Evolutionary conservation across 2,888 invertebrate genomes (phyloP).

Genomic region (Terebella lapidaria): DNA sequence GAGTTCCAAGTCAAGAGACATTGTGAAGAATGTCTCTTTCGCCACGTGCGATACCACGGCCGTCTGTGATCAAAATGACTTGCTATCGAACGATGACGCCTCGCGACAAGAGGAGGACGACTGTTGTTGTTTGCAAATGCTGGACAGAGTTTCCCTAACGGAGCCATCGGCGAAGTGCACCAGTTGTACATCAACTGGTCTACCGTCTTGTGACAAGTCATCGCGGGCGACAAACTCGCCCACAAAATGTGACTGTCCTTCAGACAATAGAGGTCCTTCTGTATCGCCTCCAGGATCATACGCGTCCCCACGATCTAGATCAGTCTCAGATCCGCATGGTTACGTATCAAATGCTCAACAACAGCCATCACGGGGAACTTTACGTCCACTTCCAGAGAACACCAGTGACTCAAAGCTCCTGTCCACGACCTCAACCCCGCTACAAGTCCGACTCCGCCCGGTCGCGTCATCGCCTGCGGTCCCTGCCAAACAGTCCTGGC

Average conservation of each 20-base stretch:
- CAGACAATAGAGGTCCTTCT: neutral
- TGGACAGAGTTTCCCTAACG: neutral
- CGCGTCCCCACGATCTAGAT: no score
- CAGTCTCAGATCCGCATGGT: no score
- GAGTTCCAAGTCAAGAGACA: neutral
- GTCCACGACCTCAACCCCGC: neutral
- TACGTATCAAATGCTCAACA: neutral
- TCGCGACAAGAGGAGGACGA: neutral
- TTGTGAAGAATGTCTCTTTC: no score
- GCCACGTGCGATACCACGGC: neutral
- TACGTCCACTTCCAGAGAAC: neutral
- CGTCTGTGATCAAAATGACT: neutral
- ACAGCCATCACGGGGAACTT: neutral
- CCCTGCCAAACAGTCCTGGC: slow-evolving; percentile 52
- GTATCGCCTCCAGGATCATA: neutral
- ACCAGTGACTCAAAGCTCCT: neutral
- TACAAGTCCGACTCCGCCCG: neutral
- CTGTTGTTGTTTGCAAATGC: neutral
- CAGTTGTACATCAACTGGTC: no score
- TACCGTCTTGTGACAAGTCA: no score
- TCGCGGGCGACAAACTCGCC: neutral
- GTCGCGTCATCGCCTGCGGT: no score
- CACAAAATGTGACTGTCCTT: neutral
- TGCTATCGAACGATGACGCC: neutral
- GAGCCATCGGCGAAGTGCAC: neutral